These are phyloP conservation scores for Peromyscus attwateri DNA, from an alignment of 2,797 vertebrate species.

Conservation along the genomic window DNA sequence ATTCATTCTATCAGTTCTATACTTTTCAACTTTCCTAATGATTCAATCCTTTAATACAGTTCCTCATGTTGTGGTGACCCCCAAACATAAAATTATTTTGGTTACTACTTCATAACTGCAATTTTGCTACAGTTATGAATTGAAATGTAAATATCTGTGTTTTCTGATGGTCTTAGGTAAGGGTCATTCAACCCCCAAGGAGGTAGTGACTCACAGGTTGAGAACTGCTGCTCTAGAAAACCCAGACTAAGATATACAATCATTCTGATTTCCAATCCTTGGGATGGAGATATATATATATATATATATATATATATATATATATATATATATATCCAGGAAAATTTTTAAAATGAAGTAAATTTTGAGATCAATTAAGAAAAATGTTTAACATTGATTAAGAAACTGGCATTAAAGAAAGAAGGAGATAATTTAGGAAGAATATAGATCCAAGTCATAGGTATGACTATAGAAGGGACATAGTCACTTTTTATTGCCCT, in stretches of 20 bases:
- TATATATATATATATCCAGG: too few relatives aligned
- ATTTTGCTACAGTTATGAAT: not conserved
- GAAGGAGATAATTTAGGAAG: not conserved
- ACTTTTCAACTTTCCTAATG: not conserved
- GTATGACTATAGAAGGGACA: not conserved
- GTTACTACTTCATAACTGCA: not conserved
- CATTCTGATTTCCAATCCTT: not conserved
- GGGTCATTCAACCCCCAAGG: too few relatives aligned
- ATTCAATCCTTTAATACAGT: not conserved
- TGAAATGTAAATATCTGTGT: not conserved
- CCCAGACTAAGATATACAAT: not conserved
- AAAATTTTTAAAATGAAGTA: not conserved
- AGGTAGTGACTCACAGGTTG: not conserved
- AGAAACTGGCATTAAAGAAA: not conserved
- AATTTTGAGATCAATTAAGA: not conserved
- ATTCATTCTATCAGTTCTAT: not conserved
- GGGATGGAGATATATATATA: too few relatives aligned
- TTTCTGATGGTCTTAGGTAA: not conserved
- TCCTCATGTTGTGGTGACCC: too few relatives aligned
- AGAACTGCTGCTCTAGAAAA: not conserved
- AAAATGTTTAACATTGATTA: not conserved
- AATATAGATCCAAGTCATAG: not conserved
- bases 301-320: too few relatives aligned
- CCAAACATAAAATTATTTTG: not conserved
- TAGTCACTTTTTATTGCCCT: not conserved